Percentiles rank a stretch among this genome's conserved stretches.
Evolutionary conservation across 2,113 vertebrate genomes (phyloP).

Genomic region (Rattus rattus): DNA sequence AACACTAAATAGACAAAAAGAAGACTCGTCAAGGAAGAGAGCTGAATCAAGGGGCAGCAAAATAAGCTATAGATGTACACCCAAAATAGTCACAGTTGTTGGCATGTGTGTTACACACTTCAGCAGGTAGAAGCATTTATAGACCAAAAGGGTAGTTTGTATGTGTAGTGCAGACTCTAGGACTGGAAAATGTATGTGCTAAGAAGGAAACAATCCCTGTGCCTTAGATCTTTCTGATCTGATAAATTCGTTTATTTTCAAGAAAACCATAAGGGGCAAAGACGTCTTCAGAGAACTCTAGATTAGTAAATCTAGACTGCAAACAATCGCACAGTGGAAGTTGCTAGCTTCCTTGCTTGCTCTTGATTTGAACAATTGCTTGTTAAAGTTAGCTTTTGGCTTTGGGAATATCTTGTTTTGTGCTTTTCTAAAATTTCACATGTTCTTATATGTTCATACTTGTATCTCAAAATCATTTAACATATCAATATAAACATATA

Average conservation of each 20-base stretch:
- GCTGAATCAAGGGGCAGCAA: not conserved
- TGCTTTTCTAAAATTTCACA: not conserved
- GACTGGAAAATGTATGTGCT: no score
- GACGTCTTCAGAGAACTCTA: not conserved
- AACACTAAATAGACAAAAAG: not conserved
- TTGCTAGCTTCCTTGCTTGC: not conserved
- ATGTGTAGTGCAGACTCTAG: not conserved
- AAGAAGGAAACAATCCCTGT: not conserved
- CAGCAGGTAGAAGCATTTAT: not conserved
- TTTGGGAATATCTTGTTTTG: not conserved
- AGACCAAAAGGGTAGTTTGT: not conserved
- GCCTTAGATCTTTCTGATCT: not conserved
- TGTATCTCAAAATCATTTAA: not conserved
- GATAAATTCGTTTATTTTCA: not conserved
- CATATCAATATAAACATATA: not conserved
- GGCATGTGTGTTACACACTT: not conserved
- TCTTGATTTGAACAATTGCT: not conserved
- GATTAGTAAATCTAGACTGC: not conserved
- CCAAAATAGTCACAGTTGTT: not conserved
- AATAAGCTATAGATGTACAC: not conserved
- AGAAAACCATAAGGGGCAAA: not conserved
- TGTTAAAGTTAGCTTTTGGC: not conserved
- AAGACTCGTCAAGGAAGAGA: not conserved
- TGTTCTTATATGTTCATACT: not conserved
- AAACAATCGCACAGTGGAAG: not conserved